phyloP scores from a whole-genome alignment of 2,888 invertebrate genomes.

The Clepsis dumicolana region DNA sequence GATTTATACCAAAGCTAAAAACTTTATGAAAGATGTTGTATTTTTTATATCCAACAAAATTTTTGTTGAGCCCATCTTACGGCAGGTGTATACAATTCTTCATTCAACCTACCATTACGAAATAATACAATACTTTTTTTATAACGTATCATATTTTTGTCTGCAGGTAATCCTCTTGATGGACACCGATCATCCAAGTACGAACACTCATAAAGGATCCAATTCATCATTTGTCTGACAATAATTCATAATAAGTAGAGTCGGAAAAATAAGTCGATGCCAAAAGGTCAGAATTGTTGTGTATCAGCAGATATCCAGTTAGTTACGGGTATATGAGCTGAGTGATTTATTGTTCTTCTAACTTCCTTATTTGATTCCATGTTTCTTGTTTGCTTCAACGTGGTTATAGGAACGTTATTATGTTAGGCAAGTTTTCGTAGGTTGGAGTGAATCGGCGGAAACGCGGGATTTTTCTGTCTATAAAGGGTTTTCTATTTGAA shows the following conservation, averaged over 20 bases:
- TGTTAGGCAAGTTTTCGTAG: constrained; percentile 8
- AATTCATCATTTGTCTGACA: constrained; percentile 63
- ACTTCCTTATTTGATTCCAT: constrained; percentile 32
- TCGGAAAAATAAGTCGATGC: constrained; percentile 49
- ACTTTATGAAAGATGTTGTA: not conserved
- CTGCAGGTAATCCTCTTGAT: constrained; percentile 46
- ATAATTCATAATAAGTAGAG: constrained; percentile 58
- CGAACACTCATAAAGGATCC: constrained; percentile 53
- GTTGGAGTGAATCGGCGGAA: not conserved
- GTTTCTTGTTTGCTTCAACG: constrained; percentile 9
- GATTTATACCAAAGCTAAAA: not conserved
- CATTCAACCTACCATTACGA: too few relatives aligned
- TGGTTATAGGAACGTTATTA: constrained; percentile 7
- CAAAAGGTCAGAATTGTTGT: constrained; percentile 48
- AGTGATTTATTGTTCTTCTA: constrained; percentile 39
- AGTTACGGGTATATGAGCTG: constrained; percentile 33
- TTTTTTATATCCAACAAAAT: not conserved
- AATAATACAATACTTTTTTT: too few relatives aligned
- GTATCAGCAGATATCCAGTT: constrained; percentile 31
- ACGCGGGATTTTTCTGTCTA: not conserved
- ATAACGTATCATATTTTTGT: constrained; percentile 16
- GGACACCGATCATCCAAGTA: constrained; percentile 54
- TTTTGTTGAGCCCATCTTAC: too few relatives aligned
- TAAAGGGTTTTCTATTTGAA: not conserved
- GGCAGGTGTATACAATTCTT: too few relatives aligned